phyloP scores from a whole-genome alignment of 2,888 invertebrate genomes.

The Peribatodes rhomboidaria region DNA sequence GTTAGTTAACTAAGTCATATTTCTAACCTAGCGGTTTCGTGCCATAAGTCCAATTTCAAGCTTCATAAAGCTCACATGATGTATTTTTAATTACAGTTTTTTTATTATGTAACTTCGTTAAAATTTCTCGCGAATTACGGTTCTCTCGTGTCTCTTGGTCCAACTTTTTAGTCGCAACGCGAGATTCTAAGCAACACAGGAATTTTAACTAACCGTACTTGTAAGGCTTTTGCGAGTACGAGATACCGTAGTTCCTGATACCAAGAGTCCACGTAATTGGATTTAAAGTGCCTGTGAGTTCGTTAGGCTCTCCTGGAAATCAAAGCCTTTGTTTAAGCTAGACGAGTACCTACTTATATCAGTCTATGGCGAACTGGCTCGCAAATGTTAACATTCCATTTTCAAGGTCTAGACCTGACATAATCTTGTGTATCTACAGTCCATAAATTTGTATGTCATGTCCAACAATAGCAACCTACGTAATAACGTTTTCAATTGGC shows the following conservation, averaged over 20 bases:
- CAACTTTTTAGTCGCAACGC: constrained; percentile 7
- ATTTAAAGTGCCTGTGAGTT: constrained; percentile 50
- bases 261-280: constrained; percentile 58
- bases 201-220: constrained; percentile 46
- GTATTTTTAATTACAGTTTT: constrained; percentile 36
- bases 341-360: constrained; percentile 33
- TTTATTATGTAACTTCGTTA: constrained; percentile 35
- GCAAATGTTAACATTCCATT: constrained; percentile 75
- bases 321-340: constrained; percentile 42
- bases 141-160: constrained; percentile 21
- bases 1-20: constrained; percentile 19
- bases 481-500: constrained; percentile 20
- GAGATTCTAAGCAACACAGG: constrained; percentile 28
- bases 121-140: constrained; percentile 33
- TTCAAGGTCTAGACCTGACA: constrained; percentile 75
- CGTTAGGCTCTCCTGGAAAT: constrained; percentile 38
- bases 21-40: constrained; percentile 28
- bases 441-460: constrained; percentile 70
- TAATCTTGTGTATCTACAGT: constrained; percentile 68
- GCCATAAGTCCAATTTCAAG: constrained; percentile 36
- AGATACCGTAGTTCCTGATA: constrained; percentile 48
- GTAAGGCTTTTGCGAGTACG: constrained; percentile 55
- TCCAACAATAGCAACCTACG: constrained; percentile 36
- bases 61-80: constrained; percentile 36
- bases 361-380: constrained; percentile 49